Evolutionary conservation across 2,113 vertebrate species (phyloP), one percentile per base, ranked within the genome.

Genomic region (Mellivora capensis): DNA sequence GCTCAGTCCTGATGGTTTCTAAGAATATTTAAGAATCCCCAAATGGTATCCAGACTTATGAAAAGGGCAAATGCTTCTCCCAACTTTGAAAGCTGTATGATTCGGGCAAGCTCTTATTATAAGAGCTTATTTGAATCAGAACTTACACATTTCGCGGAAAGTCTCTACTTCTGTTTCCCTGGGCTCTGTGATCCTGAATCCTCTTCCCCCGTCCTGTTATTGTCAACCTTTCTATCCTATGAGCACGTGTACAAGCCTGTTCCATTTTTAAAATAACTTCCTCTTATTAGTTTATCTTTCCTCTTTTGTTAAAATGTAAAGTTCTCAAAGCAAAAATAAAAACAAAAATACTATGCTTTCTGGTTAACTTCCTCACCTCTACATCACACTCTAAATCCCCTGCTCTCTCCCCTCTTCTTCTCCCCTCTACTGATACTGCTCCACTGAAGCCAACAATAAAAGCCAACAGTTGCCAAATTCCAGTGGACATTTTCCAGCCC

Each of bases 281-380:
- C 10, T 88, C 64, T 64, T 15, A 9, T 39, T 34, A 31, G 57
- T 34, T 91, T 31, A 44, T 90, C 34, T 81, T 93, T 72, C 8
- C 4, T 57, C 67, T 92, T 93, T 84, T 72, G 80, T 91, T 87
- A 72, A 95, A 81, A 90, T 42, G 62, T 18, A 31, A 87, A 87
- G 83, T 71, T 79, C 72, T 93, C 27, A n/a, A 67, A 96, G 79
- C 52, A 88, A 64, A 96, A 96, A 27, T 62, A 49, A 72, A 52
- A 83, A 52, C 62, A 37, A 52, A 83, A 54, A 29, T 23, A 13
- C 14, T 31, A 0, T 8, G 7, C 27, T 71, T 44, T 21, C 62
- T 47, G 76, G 52, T 52, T 87, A 8, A 12, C 61, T 83, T 47
- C 59, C 59, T 90, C 2, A 4, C 49, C 44, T 69, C 20, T 23